Base-by-base conservation (phyloP, 1,140 invertebrate species). In the Scaptomyza hsui region DNA sequence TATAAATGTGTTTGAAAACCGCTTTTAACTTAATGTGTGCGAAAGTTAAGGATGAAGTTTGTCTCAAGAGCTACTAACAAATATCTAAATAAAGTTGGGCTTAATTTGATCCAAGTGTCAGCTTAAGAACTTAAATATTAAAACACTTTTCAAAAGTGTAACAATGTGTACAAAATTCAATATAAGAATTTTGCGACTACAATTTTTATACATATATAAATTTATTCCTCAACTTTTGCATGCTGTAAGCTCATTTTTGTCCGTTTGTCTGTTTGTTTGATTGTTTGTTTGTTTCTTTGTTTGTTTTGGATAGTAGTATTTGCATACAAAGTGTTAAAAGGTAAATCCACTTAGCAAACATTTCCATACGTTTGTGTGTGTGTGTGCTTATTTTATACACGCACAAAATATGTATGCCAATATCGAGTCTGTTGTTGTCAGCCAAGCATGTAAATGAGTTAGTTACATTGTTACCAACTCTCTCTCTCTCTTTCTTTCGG, bases 251-350 rank as follows among this genome's bases (percentile, higher is more conserved):
- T 39, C 42, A 21, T 35, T 60, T 45, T n/a, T 24, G 7, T 42
- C 26, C 5, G 2, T 21, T 21, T 21, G 19, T 21, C 4, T 49
- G 6, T 39, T 41, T 39, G 13, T 26, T 13, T 47, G 1, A 39
- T 41, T 49, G 4, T 26, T 7, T 29, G 6, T 29, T 12, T 10
- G 5, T 49, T 2, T 26, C 12, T 4, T 29, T n/a, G 12, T 13
- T 21, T 1, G 18, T 4, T 21, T 21, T 39, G 15, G 15, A 3
- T 7, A 6, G 47, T 2, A 37, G 47, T 2, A 37, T 47, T 49
- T 41, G 45, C 48, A 62, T 53, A 62, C 59, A 69, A 55, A 55
- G 42, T 47, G 42, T 24, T 48, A 7, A 53, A 48, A 32, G 59
- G 21, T 41, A 32, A 69, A 63, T 48, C 21, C 37, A 53, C 48